Base-by-base conservation (phyloP, 2,113 vertebrate genomes). In the Theristicus caerulescens region DNA sequence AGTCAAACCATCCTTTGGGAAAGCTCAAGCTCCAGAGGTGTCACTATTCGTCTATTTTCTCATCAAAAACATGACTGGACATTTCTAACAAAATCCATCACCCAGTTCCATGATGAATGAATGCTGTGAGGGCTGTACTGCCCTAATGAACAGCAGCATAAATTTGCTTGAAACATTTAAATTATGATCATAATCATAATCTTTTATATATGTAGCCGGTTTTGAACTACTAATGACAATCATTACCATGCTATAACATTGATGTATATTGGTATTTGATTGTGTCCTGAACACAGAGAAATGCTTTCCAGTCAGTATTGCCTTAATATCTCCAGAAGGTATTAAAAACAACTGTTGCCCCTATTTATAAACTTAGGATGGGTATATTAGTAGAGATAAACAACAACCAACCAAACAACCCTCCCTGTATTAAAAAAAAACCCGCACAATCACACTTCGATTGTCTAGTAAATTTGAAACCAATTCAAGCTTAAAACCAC, bases 131-230 rank as follows among this genome's bases (percentile, higher is more conserved):
- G 54, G 71, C n/a, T 91, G 54, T 49, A 91, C 71, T 79, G 72
- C 69, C 57, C 17, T n/a, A 91, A 84, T 57, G 69, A 91, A 83
- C 31, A 76, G 16, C 77, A 72, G 44, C 47, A 87, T 70, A 61
- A 67, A 87, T 85, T 36, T 59, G 20, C 67, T 79, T 58, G 29
- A 94, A 82, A 85, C 51, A 64, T 77, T 92, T 93, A 82, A 95
- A 94, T 92, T 91, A 89, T 83, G 52, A 88, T 89, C 38, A 69
- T 85, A 90, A 96, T 91, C 22, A 52, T 26, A 32, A 94, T 88
- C 42, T 73, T 94, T 81, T 78, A 59, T 36, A 74, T 76, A 72
- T 3, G 8, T 74, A 81, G 77, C 14, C 10, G 24, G 42, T 83
- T 94, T 64, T 52, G 32, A 69, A 92, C 36, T 55, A 69, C 36